A percentile compares a stretch with the other conserved stretches of the same genome.
Evolutionary conservation across 1,140 invertebrate species (phyloP).

Genomic region (Helicoverpa zea): DNA sequence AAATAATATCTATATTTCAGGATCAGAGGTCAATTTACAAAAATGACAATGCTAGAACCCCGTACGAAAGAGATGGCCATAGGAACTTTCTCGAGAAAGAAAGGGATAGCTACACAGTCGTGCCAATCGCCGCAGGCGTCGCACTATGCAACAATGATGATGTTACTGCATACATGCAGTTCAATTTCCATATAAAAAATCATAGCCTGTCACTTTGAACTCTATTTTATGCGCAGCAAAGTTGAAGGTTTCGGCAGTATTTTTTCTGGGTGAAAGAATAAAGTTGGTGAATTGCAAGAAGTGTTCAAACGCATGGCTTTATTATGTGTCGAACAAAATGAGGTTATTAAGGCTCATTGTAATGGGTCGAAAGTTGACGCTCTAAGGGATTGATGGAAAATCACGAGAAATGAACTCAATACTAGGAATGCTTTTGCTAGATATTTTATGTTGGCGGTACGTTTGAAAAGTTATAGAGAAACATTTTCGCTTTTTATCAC

Average conservation of each 20-base stretch:
- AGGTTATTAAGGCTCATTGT: constrained; percentile 61
- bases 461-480: neutral
- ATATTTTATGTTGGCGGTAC: constrained; percentile 6
- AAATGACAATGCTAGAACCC: constrained; percentile 77
- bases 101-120: constrained; percentile 54
- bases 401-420: neutral
- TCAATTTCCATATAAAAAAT: constrained; percentile 9
- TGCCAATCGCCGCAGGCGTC: constrained; percentile 70
- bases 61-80: constrained; percentile 57
- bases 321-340: constrained; percentile 75
- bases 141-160: constrained; percentile 69
- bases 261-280: constrained; percentile 22
- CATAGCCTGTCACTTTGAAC: constrained; percentile 12
- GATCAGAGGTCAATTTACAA: constrained; percentile 79
- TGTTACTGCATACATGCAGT: constrained; percentile 36
- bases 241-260: constrained; percentile 11
- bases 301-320: constrained; percentile 67
- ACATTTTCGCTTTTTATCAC: neutral
- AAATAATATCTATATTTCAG: constrained; percentile 73
- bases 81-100: constrained; percentile 50
- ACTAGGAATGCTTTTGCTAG: constrained; percentile 11
- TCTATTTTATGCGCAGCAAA: constrained; percentile 43
- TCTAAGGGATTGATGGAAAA: constrained; percentile 27
- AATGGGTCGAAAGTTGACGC: constrained; percentile 44
- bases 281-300: constrained; percentile 39